These are phyloP conservation scores for Caradrina clavipalpis DNA, from an alignment of 2,888 invertebrate genomes.

Conservation along the genomic window DNA sequence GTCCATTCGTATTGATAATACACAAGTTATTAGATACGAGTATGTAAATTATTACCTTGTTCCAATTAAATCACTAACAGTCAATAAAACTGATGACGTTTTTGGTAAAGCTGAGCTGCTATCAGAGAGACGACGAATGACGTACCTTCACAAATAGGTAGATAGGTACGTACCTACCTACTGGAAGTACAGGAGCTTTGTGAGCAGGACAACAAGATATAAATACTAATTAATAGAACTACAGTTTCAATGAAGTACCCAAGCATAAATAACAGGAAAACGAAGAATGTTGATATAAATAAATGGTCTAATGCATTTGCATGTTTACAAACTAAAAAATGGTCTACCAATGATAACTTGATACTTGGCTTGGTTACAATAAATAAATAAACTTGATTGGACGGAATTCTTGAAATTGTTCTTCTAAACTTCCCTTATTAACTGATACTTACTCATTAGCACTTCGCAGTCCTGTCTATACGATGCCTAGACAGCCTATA, in stretches of 20 bases:
- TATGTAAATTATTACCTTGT: conserved; percentile 81
- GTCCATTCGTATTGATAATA: conserved; percentile 71
- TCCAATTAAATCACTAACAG: conserved; percentile 74
- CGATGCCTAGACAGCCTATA: not conserved
- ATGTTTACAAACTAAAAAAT: conserved; percentile 20
- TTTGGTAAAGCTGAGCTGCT: conserved; percentile 66
- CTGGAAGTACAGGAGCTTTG: conserved; percentile 29
- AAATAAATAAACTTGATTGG: conserved; percentile 2
- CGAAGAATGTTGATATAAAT: conserved; percentile 57
- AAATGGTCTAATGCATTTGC: conserved; percentile 51
- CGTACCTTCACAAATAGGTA: conserved; percentile 26
- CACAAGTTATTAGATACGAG: conserved; percentile 70
- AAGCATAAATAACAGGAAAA: conserved; percentile 68
- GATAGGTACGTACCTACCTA: conserved; percentile 11
- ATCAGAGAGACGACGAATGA: conserved; percentile 58
- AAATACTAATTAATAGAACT: conserved; percentile 50
- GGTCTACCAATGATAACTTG: not conserved
- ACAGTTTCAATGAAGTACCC: conserved; percentile 54
- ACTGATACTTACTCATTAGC: not conserved
- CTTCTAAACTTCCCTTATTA: conserved; percentile 14
- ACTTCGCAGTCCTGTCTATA: not conserved
- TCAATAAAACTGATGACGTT: conserved; percentile 70
- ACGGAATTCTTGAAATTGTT: conserved; percentile 22
- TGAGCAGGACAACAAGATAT: conserved; percentile 35
- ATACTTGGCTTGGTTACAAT: no score